phyloP scores from a whole-genome alignment of 2,113 vertebrate genomes.

The Corythaeola cristata region DNA sequence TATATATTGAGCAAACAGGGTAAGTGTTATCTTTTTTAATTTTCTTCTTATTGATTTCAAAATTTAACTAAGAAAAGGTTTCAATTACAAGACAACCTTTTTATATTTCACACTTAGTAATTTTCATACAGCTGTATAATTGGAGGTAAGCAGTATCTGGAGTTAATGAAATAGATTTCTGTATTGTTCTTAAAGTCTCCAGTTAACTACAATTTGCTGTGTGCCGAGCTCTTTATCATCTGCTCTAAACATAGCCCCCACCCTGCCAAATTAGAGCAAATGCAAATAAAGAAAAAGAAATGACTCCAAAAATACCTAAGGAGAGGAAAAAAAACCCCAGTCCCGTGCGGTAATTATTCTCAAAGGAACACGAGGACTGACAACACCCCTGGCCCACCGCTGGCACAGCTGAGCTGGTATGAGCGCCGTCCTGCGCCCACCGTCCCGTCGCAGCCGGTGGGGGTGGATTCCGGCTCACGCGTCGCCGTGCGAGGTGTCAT shows the following conservation, averaged over 20 bases:
- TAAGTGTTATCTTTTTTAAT: constrained; percentile 7
- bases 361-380: not conserved
- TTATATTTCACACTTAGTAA: constrained; percentile 55
- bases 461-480: rapidly evolving
- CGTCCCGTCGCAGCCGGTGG: rapidly evolving
- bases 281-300: constrained; percentile 47
- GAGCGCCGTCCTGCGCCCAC: rapidly evolving
- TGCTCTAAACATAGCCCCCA: not conserved
- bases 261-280: not conserved
- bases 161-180: constrained; percentile 65
- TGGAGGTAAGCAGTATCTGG: constrained; percentile 44
- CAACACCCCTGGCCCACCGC: not conserved
- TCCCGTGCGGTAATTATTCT: not conserved
- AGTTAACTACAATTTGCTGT: not conserved
- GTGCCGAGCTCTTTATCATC: not conserved
- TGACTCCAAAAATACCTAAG: constrained; percentile 20
- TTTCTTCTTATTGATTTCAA: constrained; percentile 64
- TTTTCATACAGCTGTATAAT: constrained; percentile 43
- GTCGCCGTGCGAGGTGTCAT: rapidly evolving
- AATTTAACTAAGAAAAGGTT: constrained; percentile 51
- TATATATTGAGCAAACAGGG: constrained; percentile 6
- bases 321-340: not conserved
- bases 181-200: constrained; percentile 28
- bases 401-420: rapidly evolving
- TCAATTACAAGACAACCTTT: constrained; percentile 52